These are phyloP conservation scores for Drosophila kepulauana DNA, from an alignment of 1,140 invertebrate genomes.

Conservation along the genomic window DNA sequence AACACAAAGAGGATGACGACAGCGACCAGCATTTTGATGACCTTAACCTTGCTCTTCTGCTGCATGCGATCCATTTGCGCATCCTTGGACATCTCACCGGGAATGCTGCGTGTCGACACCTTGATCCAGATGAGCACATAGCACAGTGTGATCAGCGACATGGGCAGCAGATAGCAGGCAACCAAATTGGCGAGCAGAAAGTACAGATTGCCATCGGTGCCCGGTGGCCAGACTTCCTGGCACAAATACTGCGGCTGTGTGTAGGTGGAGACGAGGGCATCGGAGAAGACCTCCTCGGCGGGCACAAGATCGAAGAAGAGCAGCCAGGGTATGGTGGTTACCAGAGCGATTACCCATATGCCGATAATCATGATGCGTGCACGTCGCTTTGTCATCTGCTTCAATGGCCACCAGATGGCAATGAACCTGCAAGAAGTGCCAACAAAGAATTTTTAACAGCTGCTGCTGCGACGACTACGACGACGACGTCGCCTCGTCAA, in stretches of 20 bases:
- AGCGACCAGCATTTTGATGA: constrained; percentile 98
- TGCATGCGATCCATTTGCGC: constrained; percentile 96
- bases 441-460: constrained; percentile 66
- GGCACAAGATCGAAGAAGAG: constrained; percentile 94
- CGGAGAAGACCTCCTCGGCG: constrained; percentile 87
- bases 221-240: constrained; percentile 93
- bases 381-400: constrained; percentile 94
- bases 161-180: constrained; percentile 96
- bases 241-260: constrained; percentile 89
- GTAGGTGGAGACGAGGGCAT: constrained; percentile 65
- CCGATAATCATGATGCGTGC: constrained; percentile 94
- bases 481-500: constrained; percentile 47
- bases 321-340: constrained; percentile 94
- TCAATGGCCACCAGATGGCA: constrained; percentile 97
- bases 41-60: constrained; percentile 96
- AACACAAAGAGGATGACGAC: constrained; percentile 97
- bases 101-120: constrained; percentile 93
- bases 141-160: constrained; percentile 95
- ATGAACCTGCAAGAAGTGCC: constrained; percentile 92
- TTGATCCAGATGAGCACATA: constrained; percentile 97
- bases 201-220: constrained; percentile 92
- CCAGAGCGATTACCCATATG: constrained; percentile 95
- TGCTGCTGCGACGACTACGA: not conserved
- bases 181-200: constrained; percentile 95
- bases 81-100: constrained; percentile 93